Evolutionary conservation across 2,888 invertebrate species (phyloP), one percentile per base, ranked within the genome.

Genomic region (Drosophila nigricruria): DNA sequence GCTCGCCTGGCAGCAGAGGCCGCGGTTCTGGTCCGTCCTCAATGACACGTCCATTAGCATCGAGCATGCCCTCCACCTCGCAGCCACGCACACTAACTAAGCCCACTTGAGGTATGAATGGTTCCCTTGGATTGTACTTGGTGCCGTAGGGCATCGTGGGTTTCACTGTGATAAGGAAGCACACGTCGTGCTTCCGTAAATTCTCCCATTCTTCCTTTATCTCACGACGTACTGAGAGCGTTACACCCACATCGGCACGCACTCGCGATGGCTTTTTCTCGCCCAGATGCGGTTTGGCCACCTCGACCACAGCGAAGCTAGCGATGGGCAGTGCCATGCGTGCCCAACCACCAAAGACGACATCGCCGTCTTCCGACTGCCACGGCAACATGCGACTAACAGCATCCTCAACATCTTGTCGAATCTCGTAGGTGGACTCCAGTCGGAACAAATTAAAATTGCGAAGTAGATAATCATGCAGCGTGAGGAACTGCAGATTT

Each of bases 1-100:
- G 95, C 88, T 98, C 98, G 0, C 98, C 99, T 0, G 96, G 95
- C 32, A 99, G 92, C 73, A 96, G 95, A 0, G 98, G 98, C 74
- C 96, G 95, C 0, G 97, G 97, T 89, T 97, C 98, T 0, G 97
- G 97, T 0, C 97, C 97, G 92, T 99, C 99, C 92, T 99, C 99
- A 63, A 99, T 98, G 5, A 99, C 97, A 73, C 97, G 94, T 0
- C 99, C 99, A 67, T 97, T 97, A 10, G 96, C 96, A 91, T 99
- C 99, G 57, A 99, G 93, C 97, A 99, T 97, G 2, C 99, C 99
- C 92, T 99, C 99, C 34, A 99, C 96, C 93, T 99, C 99, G 93
- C 99, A 99, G 0, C 99, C 99, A 20, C 99, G 94, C 0, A 99
- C 98, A 90, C 96, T 97, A 0, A 96, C 95, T 77, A 99, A 94